Evolutionary conservation across 2,888 invertebrate genomes (phyloP).

Genomic region (Ochlodes sylvanus): DNA sequence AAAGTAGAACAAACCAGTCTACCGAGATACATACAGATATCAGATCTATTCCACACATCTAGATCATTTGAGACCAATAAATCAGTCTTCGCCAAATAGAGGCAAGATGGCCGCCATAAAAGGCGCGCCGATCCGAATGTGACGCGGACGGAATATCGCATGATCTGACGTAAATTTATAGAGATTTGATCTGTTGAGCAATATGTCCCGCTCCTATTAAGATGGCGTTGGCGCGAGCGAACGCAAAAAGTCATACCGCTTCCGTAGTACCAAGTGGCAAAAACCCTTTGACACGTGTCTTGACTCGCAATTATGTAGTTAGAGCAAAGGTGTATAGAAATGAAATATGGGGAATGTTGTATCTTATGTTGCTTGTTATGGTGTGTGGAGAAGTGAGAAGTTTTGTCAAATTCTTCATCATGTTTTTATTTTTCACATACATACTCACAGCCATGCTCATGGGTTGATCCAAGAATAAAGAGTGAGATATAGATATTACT

Average conservation of each 20-base stretch:
- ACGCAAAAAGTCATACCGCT: conserved; percentile 31
- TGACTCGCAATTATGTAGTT: conserved; percentile 34
- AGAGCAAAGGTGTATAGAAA: conserved; percentile 29
- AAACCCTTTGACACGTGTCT: conserved; percentile 36
- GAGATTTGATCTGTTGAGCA: conserved; percentile 53
- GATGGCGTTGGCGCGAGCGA: conserved; percentile 33
- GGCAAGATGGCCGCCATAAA: conserved; percentile 57
- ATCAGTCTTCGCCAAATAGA: conserved; percentile 71
- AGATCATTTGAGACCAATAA: conserved; percentile 74
- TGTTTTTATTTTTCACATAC: too few species aligned
- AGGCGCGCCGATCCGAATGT: conserved; percentile 55
- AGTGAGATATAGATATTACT: too few species aligned
- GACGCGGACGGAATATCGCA: conserved; percentile 56
- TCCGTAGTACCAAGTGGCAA: conserved; percentile 35
- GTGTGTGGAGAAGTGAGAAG: neutral
- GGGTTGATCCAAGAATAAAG: too few species aligned
- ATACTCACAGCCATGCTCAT: too few species aligned
- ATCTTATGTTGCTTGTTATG: conserved; percentile 2
- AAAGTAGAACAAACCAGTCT: conserved; percentile 49
- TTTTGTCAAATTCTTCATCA: neutral
- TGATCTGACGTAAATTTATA: conserved; percentile 52
- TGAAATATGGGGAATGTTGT: conserved; percentile 23
- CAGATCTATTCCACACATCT: conserved; percentile 74
- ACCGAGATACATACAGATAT: conserved; percentile 55
- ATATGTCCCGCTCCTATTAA: conserved; percentile 43